Percentiles rank a stretch among this genome's conserved stretches.
phyloP scores from a whole-genome alignment of 2,797 vertebrate species.

The Acanthurus lineatus region DNA sequence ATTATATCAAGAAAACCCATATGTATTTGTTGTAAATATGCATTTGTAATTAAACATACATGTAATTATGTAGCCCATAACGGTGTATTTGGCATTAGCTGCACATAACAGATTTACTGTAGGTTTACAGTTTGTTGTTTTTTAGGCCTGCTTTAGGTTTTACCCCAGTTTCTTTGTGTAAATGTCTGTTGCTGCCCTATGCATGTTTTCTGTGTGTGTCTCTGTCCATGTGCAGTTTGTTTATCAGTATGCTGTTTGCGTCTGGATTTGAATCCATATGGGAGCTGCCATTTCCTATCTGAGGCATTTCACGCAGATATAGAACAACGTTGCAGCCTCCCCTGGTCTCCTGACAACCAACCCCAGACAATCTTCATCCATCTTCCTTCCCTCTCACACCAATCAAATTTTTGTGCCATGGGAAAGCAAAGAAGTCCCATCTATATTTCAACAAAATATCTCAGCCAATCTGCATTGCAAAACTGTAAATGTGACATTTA shows the following conservation, averaged over 20 bases:
- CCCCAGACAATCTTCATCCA: slow-evolving; percentile 74
- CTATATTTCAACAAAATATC: slow-evolving; percentile 75
- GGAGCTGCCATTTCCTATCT: slow-evolving; percentile 79
- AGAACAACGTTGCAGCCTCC: slow-evolving; percentile 67
- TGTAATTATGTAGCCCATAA: background rate
- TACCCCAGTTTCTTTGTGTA: slow-evolving; percentile 6
- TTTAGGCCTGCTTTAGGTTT: background rate
- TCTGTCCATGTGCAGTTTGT: slow-evolving; percentile 35
- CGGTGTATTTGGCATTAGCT: background rate
- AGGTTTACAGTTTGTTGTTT: background rate
- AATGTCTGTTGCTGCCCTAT: slow-evolving; percentile 3
- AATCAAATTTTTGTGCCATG: slow-evolving; percentile 67
- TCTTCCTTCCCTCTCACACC: slow-evolving; percentile 69
- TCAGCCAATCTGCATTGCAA: slow-evolving; percentile 68
- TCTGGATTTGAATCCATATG: slow-evolving; percentile 68
- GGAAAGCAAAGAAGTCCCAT: slow-evolving; percentile 70
- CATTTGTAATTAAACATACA: background rate
- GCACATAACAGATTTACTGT: background rate
- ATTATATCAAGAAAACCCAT: background rate
- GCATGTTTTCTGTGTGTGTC: slow-evolving; percentile 2
- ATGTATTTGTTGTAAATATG: background rate
- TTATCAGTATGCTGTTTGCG: slow-evolving; percentile 65
- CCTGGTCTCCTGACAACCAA: slow-evolving; percentile 71
- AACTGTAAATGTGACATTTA: slow-evolving; percentile 73
- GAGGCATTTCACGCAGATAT: slow-evolving; percentile 71